Evolutionary conservation across 2,888 invertebrate genomes (phyloP), one percentile per base, ranked within the genome.

Genomic region (Patella pellucida): DNA sequence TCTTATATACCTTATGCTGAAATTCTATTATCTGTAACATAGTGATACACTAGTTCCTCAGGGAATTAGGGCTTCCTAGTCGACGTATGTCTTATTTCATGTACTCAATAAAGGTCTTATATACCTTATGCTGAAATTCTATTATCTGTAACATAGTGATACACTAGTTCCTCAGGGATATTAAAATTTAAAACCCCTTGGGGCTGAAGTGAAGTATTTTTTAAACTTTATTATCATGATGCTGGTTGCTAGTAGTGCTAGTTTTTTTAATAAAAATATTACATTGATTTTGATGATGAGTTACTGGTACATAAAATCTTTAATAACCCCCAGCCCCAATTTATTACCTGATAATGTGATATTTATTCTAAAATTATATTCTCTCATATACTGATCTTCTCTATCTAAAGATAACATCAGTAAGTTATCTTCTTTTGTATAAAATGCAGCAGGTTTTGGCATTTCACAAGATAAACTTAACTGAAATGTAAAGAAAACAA

Each of bases 361-460:
- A 76, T 83, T 82, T 14, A 83, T 75, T 52, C 79, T 78, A 69
- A 83, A 83, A 75, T 82, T 83, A 68, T 81, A 83, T 70, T 80
- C 78, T 23, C 78, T 74, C 69, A 76, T 54, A 31, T 72, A 71
- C 50, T 71, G 69, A 56, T 78, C 76, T 31, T 52, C 73, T 74
- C 81, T 82, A 56, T 78, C 74, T 16, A 83, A 73, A 41, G 71
- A 74, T 14, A 83, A 75, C 73, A 74, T 74, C 51, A 83, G 74
- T 70, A 78, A 79, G 70, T 79, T 80, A 67, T 76, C 77, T 15
- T 74, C 54, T 12, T 68, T 69, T n/a, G 77, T 70, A 54, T 74
- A 77, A 52, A 77, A 68, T 52, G 71, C 68, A 50, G 56, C 76
- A 31, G 82, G 81, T 14, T 69, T 75, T 15, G 77, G 71, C 16